Conservation (phyloP, 2,888 invertebrate species). For the Pandemis corylana region DNA sequence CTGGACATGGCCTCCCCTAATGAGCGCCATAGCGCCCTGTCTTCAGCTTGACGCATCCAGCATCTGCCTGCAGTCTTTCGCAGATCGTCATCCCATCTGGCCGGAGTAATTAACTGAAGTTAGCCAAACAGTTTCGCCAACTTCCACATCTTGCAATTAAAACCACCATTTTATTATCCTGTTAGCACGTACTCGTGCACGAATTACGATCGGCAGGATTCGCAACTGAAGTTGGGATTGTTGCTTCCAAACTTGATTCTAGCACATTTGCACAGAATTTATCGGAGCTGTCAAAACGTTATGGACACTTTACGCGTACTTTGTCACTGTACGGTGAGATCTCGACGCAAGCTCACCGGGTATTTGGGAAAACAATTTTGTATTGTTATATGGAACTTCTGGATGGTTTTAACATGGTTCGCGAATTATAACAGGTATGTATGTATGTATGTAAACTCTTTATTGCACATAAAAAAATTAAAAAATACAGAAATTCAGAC, state of each 20-base stretch:
- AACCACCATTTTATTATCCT: neutral
- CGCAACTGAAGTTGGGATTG: neutral
- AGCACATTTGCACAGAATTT: neutral
- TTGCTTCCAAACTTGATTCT: conserved; percentile 6
- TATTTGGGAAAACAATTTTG: neutral
- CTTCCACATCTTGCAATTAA: neutral
- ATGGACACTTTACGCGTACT: neutral
- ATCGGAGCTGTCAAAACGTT: neutral
- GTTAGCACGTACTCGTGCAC: neutral
- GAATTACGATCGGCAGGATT: neutral
- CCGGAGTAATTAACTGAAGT: neutral
- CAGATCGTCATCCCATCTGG: too few relatives aligned
- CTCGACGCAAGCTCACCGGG: neutral
- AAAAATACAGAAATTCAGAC: too few relatives aligned
- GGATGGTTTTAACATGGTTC: neutral
- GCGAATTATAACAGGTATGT: too few relatives aligned
- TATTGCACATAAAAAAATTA: too few relatives aligned
- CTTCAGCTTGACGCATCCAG: too few relatives aligned
- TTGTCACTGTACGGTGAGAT: neutral
- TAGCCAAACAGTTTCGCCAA: neutral
- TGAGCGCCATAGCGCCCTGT: too few relatives aligned
- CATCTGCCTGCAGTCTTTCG: too few relatives aligned
- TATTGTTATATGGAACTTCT: neutral
- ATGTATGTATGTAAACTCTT: too few relatives aligned
- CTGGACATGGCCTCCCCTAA: too few relatives aligned